phyloP scores from a whole-genome alignment of 1,140 invertebrate species.

The Danaus melanippus region DNA sequence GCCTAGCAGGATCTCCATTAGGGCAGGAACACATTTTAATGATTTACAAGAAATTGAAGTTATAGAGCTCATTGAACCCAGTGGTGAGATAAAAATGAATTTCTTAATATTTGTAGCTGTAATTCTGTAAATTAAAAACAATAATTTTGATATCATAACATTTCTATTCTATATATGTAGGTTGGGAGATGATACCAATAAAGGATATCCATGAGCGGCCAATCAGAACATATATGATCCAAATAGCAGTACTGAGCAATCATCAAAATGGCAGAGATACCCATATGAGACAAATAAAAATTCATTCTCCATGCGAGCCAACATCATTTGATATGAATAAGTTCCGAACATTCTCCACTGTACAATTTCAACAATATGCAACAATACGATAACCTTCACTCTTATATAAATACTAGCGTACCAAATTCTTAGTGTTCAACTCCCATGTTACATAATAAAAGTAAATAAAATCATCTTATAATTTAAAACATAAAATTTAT shows the following conservation, averaged over 20 bases:
- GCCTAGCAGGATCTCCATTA: slow-evolving; percentile 94
- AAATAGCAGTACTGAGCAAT: slow-evolving; percentile 97
- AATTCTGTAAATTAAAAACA: slow-evolving; percentile 1
- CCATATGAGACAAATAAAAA: slow-evolving; percentile 97
- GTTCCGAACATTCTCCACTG: slow-evolving; percentile 84
- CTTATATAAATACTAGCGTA: slow-evolving; percentile 2
- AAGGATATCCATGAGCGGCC: slow-evolving; percentile 91
- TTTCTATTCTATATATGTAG: slow-evolving; percentile 58
- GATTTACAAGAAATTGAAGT: slow-evolving; percentile 98
- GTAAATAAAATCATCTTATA: no score
- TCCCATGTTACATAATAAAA: no score
- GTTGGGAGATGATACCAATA: slow-evolving; percentile 95
- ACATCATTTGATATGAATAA: slow-evolving; percentile 81
- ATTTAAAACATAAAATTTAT: no score
- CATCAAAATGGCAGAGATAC: slow-evolving; percentile 99
- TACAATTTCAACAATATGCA: slow-evolving; percentile 86
- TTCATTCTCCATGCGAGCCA: slow-evolving; percentile 92
- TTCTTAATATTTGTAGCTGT: slow-evolving; percentile 6
- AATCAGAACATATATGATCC: slow-evolving; percentile 96
- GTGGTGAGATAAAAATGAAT: slow-evolving; percentile 62
- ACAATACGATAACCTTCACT: slow-evolving; percentile 78
- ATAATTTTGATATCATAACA: slow-evolving; percentile 1
- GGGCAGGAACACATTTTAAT: slow-evolving; percentile 97
- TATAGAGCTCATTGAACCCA: slow-evolving; percentile 93
- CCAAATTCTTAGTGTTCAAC: no score